Percentiles rank a stretch among this genome's conserved stretches.
Evolutionary conservation across 1,140 invertebrate species (phyloP).

Genomic region (Lepidotrigona ventralis): DNA sequence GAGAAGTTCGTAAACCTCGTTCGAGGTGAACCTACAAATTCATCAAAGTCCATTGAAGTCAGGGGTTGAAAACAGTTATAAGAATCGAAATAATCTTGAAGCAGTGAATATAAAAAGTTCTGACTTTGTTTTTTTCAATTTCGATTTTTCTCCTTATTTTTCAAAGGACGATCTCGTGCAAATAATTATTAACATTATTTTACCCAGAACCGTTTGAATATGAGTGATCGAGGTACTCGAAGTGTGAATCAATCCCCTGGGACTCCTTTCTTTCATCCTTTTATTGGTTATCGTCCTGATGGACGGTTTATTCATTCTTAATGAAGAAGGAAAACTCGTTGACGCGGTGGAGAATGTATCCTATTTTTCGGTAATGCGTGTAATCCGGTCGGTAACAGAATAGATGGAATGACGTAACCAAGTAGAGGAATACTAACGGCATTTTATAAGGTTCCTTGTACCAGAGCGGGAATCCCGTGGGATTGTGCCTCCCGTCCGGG

Average conservation of each 20-base stretch:
- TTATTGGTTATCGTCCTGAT: background rate
- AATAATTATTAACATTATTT: too few species aligned
- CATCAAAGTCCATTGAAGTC: conserved; percentile 1
- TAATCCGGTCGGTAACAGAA: background rate
- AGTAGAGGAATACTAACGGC: conserved; percentile 50
- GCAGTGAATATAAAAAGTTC: too few species aligned
- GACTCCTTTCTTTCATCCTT: background rate
- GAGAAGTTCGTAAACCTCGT: conserved; percentile 19
- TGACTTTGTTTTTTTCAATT: too few species aligned
- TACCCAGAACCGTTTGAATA: too few species aligned
- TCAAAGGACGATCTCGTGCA: too few species aligned
- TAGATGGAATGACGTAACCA: conserved; percentile 22
- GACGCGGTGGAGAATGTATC: background rate
- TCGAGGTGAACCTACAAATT: conserved; percentile 16
- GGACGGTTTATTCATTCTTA: conserved; percentile 11
- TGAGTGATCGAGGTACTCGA: background rate
- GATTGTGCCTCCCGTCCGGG: conserved; percentile 46
- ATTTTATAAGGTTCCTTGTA: conserved; percentile 65
- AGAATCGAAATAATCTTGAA: too few species aligned
- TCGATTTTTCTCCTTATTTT: too few species aligned
- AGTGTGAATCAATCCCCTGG: background rate
- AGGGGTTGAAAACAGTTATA: too few species aligned
- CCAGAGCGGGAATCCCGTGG: conserved; percentile 62
- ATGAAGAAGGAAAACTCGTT: background rate
- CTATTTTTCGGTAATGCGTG: conserved; percentile 27